phyloP scores from a whole-genome alignment of 2,888 invertebrate genomes.

The Acrocera orbiculus region DNA sequence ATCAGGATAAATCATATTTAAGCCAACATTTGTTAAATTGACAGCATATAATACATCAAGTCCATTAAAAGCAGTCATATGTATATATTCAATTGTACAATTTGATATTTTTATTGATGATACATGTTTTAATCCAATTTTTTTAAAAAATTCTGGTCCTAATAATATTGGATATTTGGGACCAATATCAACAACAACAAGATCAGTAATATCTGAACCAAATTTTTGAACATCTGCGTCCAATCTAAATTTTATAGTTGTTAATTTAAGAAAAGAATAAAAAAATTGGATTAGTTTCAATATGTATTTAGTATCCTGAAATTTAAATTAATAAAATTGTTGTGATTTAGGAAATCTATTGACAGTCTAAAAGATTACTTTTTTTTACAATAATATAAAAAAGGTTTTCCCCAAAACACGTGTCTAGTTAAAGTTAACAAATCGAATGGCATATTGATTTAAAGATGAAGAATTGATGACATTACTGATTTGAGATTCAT shows the following conservation, averaged over 20 bases:
- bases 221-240: constrained; percentile 49
- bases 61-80: constrained; percentile 50
- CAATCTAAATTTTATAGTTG: constrained; percentile 27
- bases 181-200: constrained; percentile 46
- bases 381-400: too few species aligned
- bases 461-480: too few species aligned
- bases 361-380: too few species aligned
- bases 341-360: too few species aligned
- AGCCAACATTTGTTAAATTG: constrained; percentile 48
- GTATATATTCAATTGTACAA: constrained; percentile 46
- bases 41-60: constrained; percentile 48
- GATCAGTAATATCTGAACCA: constrained; percentile 45
- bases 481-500: too few species aligned
- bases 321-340: too few species aligned
- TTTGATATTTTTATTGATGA: constrained; percentile 51
- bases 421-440: too few species aligned
- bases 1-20: constrained; percentile 47
- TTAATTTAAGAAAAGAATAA: background rate
- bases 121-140: constrained; percentile 44
- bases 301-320: too few species aligned
- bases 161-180: constrained; percentile 40
- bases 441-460: too few species aligned
- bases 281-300: too few species aligned
- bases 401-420: too few species aligned
- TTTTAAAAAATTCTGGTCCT: constrained; percentile 41